phyloP scores from a whole-genome alignment of 2,113 vertebrate genomes.

The Microtus ochrogaster region DNA sequence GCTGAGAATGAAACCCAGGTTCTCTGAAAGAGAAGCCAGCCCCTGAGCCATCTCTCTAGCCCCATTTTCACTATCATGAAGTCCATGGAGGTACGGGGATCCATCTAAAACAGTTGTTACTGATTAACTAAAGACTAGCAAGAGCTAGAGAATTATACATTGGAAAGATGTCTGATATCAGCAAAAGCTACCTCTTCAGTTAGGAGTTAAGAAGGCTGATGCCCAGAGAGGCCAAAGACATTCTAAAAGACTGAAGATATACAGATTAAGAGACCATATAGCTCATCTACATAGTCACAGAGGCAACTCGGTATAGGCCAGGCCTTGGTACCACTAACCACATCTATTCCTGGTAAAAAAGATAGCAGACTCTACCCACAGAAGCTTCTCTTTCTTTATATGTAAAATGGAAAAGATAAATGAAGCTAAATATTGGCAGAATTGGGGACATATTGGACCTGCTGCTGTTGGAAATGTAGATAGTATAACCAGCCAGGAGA shows the following conservation, averaged over 20 bases:
- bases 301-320: background rate
- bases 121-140: background rate
- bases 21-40: background rate
- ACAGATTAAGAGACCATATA: background rate
- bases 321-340: background rate
- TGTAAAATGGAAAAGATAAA: background rate
- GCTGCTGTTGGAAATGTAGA: background rate
- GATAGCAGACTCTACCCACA: background rate
- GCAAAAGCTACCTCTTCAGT: background rate
- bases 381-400: background rate
- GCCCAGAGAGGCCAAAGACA: background rate
- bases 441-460: background rate
- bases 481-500: background rate
- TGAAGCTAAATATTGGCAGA: background rate
- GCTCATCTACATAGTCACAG: background rate
- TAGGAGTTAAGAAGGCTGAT: background rate
- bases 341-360: background rate
- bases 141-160: slow-evolving; percentile 1
- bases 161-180: slow-evolving; percentile 7
- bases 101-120: background rate
- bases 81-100: background rate
- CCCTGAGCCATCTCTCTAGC: background rate
- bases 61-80: background rate
- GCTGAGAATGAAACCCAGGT: background rate
- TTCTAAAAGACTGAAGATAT: background rate